Evolutionary conservation across 2,797 vertebrate genomes (phyloP).

Genomic region (Centropyge bicolor): DNA sequence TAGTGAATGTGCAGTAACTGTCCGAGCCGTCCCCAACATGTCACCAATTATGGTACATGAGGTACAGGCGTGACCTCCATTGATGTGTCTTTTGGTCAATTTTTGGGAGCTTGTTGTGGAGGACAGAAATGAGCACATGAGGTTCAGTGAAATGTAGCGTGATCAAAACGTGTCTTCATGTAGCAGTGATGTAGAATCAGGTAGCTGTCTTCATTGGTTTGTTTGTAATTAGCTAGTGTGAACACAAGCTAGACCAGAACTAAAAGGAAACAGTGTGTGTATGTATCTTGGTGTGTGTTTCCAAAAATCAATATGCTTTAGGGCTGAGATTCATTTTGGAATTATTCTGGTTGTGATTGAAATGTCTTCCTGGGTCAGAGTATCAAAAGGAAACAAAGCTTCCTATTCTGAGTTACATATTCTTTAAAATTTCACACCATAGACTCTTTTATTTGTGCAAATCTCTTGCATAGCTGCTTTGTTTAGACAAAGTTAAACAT

Average conservation of each 20-base stretch:
- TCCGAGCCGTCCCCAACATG: background rate
- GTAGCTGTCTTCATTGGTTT: slow-evolving; percentile 6
- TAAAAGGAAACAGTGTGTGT: background rate
- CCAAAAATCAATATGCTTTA: background rate
- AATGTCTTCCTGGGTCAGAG: background rate
- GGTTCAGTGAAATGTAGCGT: background rate
- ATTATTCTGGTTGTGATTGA: background rate
- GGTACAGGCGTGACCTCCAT: background rate
- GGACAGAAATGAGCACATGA: background rate
- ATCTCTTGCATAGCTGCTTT: background rate
- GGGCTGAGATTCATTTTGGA: background rate
- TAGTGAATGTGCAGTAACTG: background rate
- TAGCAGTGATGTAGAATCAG: background rate
- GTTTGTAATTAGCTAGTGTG: background rate
- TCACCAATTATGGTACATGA: background rate
- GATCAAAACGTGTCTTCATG: background rate
- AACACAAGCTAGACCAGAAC: slow-evolving; percentile 1
- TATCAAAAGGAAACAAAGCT: background rate
- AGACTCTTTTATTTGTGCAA: background rate
- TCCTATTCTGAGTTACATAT: background rate
- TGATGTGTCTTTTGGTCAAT: background rate
- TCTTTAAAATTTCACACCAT: slow-evolving; percentile 5
- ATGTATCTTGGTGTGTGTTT: background rate
- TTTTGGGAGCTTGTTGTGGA: background rate
- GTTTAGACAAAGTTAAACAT: background rate